Base-by-base conservation (phyloP, 2,113 vertebrate species). In the Callorhinus ursinus region DNA sequence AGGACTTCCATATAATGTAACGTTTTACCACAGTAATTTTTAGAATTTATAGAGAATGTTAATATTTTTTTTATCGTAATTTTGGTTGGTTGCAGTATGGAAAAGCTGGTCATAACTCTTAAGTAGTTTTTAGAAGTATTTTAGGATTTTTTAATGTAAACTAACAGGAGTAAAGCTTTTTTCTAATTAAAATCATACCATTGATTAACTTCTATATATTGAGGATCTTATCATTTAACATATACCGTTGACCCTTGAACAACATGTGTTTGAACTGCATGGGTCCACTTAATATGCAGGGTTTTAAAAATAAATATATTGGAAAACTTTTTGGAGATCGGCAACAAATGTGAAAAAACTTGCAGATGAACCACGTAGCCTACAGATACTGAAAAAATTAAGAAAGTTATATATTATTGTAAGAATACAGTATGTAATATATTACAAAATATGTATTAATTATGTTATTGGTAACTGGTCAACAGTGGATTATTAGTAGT, bases 81-180 rank as follows among this genome's bases (percentile, higher is more conserved):
- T 92, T 97, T 94, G 65, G 24, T 83, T 92, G 51, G 33, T 96
- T 4, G 63, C 11, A 74, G 15, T 95, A 69, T 33, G 59, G 55
- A 97, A 96, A 91, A 96, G 24, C 42, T 89, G 28, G 21, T 36
- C 19, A 4, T 85, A 90, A 57, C 7, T 86, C 19, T 53, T 88
- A 95, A 46, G 18, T 95, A 93, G 80, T 42, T 95, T 90, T 93
- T 21, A 92, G 33, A 49, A 81, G 21, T 93, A 86, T 14, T 94
- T 93, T 89, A 87, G 79, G 46, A 55, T 94, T 91, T 67, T 79
- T 83, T 55, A 98, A 71, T 91, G 46, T 46, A 93, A 96, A 88
- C 63, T 33, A 74, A 46, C 21, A 28, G 15, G 39, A 88, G 33
- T 90, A 83, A 84, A 63, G 19, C 16, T 90, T 88, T 71, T 89